Percentiles rank a stretch among this genome's conserved stretches.
Evolutionary conservation across 2,113 vertebrate species (phyloP).

Genomic region (Sardina pilchardus): DNA sequence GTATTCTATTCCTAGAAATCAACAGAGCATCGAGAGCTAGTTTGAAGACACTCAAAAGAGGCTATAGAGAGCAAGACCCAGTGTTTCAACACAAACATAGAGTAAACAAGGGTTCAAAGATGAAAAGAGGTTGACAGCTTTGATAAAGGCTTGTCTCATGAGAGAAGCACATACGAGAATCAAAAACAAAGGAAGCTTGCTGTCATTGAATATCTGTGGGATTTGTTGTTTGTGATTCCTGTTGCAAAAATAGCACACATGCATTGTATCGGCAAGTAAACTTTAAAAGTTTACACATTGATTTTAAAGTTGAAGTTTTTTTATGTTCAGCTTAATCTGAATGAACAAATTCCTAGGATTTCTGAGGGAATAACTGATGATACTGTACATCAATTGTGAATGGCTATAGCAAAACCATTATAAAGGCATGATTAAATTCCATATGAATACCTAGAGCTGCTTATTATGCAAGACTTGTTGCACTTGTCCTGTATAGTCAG

Average conservation of each 20-base stretch:
- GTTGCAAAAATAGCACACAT: neutral
- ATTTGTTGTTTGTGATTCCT: neutral
- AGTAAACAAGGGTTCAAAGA: slow-evolving; percentile 16
- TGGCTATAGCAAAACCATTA: neutral
- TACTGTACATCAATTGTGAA: neutral
- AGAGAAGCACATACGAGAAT: neutral
- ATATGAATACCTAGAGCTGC: neutral
- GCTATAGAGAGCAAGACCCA: neutral
- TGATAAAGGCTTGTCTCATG: neutral
- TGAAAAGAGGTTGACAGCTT: slow-evolving; percentile 1
- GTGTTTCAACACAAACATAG: neutral
- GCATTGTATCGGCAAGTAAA: neutral
- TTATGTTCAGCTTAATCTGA: neutral
- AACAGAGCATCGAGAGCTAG: neutral
- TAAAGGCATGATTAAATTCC: neutral
- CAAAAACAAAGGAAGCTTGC: neutral
- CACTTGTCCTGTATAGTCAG: neutral
- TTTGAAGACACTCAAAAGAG: neutral
- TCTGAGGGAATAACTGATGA: neutral
- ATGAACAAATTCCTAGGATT: neutral
- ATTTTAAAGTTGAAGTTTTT: neutral
- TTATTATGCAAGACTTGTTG: neutral
- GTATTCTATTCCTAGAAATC: neutral
- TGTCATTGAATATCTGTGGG: neutral
- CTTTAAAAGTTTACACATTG: neutral